phyloP scores from a whole-genome alignment of 2,888 invertebrate species.

The Ectropis crepuscularia region DNA sequence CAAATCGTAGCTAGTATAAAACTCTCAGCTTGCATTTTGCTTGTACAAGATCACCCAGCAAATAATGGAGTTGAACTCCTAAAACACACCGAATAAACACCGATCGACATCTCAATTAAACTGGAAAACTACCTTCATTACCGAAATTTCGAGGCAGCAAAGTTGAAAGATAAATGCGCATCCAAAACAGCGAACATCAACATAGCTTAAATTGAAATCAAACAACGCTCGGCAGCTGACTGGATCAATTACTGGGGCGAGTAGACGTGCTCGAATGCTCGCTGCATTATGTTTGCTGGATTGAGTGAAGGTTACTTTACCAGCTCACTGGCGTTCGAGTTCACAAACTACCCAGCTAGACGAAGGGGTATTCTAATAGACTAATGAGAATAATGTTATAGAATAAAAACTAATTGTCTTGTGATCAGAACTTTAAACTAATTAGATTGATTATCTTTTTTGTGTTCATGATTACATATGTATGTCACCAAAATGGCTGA shows the following conservation, averaged over 20 bases:
- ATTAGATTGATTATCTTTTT: too few species aligned
- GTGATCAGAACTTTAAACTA: too few species aligned
- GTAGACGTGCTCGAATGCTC: slow-evolving; percentile 14
- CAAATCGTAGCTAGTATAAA: slow-evolving; percentile 1
- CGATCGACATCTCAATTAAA: slow-evolving; percentile 26
- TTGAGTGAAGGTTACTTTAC: slow-evolving; percentile 10
- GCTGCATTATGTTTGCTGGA: slow-evolving; percentile 21
- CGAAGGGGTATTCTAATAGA: too few species aligned
- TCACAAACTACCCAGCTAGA: background rate
- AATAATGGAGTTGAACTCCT: background rate
- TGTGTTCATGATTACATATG: too few species aligned
- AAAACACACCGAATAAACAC: slow-evolving; percentile 9
- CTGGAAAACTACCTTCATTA: slow-evolving; percentile 36
- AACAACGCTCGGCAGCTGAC: slow-evolving; percentile 35
- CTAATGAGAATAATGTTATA: too few species aligned
- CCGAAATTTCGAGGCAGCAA: slow-evolving; percentile 29
- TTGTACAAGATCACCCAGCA: background rate
- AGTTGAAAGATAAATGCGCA: slow-evolving; percentile 41
- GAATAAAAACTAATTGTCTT: too few species aligned
- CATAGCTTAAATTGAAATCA: slow-evolving; percentile 42
- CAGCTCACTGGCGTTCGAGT: background rate
- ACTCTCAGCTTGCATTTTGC: background rate
- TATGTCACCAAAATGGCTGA: too few species aligned
- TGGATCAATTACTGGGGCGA: slow-evolving; percentile 31
- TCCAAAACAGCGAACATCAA: slow-evolving; percentile 39